A percentile compares a stretch with the other conserved stretches of the same genome.
Conservation (phyloP, 2,797 vertebrate species). For the Chanos chanos region DNA sequence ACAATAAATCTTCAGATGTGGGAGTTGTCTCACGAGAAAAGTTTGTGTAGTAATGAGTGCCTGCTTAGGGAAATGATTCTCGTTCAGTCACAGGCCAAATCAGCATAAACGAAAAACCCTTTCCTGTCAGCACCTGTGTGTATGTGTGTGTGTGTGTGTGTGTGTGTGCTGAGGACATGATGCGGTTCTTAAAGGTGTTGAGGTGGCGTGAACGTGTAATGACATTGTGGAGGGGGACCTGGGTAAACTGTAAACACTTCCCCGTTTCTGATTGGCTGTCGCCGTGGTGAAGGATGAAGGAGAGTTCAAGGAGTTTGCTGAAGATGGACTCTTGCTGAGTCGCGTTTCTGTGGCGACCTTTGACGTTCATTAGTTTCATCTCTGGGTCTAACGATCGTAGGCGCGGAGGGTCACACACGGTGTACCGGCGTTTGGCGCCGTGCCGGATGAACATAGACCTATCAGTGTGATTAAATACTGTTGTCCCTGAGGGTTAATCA, state of each 20-base stretch:
- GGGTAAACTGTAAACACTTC: too few relatives aligned
- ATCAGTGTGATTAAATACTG: conserved; percentile 57
- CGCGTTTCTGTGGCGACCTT: conserved; percentile 43
- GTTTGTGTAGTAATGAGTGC: conserved; percentile 6
- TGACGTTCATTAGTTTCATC: conserved; percentile 41
- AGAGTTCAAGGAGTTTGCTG: conserved; percentile 60
- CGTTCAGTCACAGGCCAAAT: background rate
- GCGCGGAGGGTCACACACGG: conserved; percentile 29
- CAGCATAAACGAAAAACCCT: conserved; percentile 6
- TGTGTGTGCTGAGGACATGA: too few relatives aligned
- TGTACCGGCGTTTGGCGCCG: conserved; percentile 33
- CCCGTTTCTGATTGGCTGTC: too few relatives aligned
- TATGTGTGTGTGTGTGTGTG: too few relatives aligned
- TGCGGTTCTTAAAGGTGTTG: background rate
- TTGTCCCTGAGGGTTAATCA: conserved; percentile 49
- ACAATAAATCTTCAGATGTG: conserved; percentile 33
- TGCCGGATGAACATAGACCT: conserved; percentile 44
- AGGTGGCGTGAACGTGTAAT: conserved; percentile 10
- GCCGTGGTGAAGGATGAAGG: conserved; percentile 42
- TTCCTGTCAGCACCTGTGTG: conserved; percentile 13
- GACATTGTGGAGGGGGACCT: background rate
- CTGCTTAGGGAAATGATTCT: background rate
- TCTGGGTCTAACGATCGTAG: conserved; percentile 46
- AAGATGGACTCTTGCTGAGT: conserved; percentile 44
- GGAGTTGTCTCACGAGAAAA: conserved; percentile 1